Evolutionary conservation across 2,113 vertebrate genomes (phyloP).

Genomic region (Apus apus): DNA sequence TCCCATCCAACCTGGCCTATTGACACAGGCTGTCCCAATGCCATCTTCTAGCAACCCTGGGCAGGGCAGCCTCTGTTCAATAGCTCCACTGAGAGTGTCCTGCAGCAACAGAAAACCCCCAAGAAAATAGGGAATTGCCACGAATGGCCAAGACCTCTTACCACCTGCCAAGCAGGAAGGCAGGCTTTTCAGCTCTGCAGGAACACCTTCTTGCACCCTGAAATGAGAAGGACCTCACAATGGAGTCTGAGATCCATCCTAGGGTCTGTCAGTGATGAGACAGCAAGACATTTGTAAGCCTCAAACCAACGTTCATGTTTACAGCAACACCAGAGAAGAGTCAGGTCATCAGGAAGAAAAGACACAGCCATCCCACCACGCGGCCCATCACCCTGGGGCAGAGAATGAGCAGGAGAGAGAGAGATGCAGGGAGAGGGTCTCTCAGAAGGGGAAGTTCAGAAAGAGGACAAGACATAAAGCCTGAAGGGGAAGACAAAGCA

Average conservation of each 20-base stretch:
- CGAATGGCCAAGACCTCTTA: rapidly evolving
- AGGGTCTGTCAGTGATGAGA: rapidly evolving
- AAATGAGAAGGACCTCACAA: neutral
- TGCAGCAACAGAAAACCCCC: neutral
- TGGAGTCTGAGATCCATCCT: neutral
- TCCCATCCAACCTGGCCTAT: no score
- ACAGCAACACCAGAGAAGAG: neutral
- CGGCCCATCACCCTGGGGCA: neutral
- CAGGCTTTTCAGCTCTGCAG: neutral
- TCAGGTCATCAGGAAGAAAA: neutral
- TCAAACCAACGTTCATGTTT: neutral
- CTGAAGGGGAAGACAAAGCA: conserved; percentile 30
- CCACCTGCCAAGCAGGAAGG: neutral
- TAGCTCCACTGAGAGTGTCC: neutral
- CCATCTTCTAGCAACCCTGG: neutral
- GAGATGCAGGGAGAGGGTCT: neutral
- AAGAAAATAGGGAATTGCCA: rapidly evolving
- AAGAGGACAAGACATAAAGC: conserved; percentile 7
- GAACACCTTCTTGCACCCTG: neutral
- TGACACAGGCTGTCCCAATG: no score
- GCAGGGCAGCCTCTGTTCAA: neutral
- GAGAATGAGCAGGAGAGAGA: neutral
- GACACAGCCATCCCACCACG: neutral
- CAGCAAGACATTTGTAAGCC: neutral
- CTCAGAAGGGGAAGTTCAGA: neutral